Evolutionary conservation across 2,113 vertebrate genomes (phyloP).

Genomic region (Ranitomeya imitator): DNA sequence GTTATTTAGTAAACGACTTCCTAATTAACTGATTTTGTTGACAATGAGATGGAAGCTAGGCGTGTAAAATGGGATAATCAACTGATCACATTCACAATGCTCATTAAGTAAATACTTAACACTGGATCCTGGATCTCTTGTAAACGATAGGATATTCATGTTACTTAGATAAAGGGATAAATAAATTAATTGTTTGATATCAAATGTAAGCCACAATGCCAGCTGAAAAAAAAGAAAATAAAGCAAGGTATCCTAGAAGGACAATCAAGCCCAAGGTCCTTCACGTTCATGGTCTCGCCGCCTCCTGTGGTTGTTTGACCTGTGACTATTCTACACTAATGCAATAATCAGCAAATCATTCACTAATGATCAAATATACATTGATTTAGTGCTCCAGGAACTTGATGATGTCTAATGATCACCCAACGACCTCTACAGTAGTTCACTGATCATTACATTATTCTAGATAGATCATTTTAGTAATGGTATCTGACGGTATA

Average conservation of each 20-base stretch:
- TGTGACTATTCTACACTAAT: conserved; percentile 5
- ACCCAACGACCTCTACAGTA: not conserved
- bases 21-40: too few relatives aligned
- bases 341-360: conserved; percentile 32
- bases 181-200: not conserved
- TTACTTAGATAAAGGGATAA: too few relatives aligned
- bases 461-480: not conserved
- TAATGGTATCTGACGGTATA: conserved; percentile 30
- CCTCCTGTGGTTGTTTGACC: not conserved
- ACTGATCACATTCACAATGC: too few relatives aligned
- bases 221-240: not conserved
- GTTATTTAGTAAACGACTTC: too few relatives aligned
- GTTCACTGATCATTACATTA: conserved; percentile 35
- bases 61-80: too few relatives aligned
- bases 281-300: not conserved
- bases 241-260: not conserved
- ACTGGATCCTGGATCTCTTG: too few relatives aligned
- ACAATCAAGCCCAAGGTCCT: not conserved
- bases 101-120: too few relatives aligned
- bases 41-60: too few relatives aligned
- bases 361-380: conserved; percentile 18
- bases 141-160: too few relatives aligned
- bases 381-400: conserved; percentile 3
- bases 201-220: not conserved
- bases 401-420: conserved; percentile 38